These are phyloP conservation scores for Pachyseris speciosa DNA, from an alignment of 64 coral and sea anemone genomes.

Conservation along the genomic window DNA sequence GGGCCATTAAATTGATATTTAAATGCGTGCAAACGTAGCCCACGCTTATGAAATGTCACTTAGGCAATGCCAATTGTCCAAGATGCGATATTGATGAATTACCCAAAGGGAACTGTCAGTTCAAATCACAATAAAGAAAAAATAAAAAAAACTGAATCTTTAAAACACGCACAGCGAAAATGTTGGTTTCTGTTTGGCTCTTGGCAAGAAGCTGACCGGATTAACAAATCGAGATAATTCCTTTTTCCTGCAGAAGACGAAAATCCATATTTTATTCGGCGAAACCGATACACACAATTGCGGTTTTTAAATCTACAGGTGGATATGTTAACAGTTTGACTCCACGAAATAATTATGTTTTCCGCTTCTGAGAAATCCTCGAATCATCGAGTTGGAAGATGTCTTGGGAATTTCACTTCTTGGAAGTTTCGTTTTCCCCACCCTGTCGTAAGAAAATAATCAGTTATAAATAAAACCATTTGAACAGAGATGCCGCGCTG, in stretches of 20 bases:
- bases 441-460: too few species aligned
- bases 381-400: too few species aligned
- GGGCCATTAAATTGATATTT: slow-evolving; percentile 55
- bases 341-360: slow-evolving; percentile 25
- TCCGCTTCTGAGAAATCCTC: neutral
- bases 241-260: neutral
- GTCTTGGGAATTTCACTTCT: too few species aligned
- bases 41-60: slow-evolving; percentile 34
- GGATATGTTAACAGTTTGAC: slow-evolving; percentile 35
- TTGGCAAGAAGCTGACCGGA: neutral
- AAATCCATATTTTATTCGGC: neutral
- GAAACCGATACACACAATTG: slow-evolving; percentile 29
- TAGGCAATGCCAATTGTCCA: slow-evolving; percentile 45
- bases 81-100: slow-evolving; percentile 49
- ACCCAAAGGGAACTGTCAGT: slow-evolving; percentile 19
- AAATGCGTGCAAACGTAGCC: slow-evolving; percentile 46
- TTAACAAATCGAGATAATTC: neutral
- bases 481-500: too few species aligned
- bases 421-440: too few species aligned
- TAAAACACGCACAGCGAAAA: neutral
- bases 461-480: too few species aligned
- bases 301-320: slow-evolving; percentile 25
- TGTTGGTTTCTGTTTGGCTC: neutral
- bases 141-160: neutral
- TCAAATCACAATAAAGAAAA: neutral